Evolutionary conservation across 2,113 vertebrate genomes (phyloP).

Genomic region (Oryzias melastigma): DNA sequence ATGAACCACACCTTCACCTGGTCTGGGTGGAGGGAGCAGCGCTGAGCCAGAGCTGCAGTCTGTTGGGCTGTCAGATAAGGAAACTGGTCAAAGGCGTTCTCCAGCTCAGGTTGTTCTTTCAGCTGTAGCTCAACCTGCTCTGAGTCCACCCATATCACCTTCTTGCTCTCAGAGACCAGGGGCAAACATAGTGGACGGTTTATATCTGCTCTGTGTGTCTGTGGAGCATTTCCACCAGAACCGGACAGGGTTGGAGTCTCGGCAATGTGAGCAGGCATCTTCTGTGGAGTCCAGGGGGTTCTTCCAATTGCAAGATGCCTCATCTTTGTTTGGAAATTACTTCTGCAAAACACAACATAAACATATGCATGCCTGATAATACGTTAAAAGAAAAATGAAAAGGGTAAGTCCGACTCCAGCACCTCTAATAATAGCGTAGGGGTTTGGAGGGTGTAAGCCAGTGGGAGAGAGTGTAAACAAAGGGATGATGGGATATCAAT

Average conservation of each 20-base stretch:
- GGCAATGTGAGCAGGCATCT: accelerated
- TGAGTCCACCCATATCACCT: constrained; percentile 79
- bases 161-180: constrained; percentile 76
- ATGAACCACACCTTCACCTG: constrained; percentile 89
- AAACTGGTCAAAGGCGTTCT: constrained; percentile 83
- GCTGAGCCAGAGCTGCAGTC: constrained; percentile 73
- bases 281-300: background rate
- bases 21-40: constrained; percentile 80
- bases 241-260: background rate
- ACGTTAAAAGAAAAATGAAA: too few relatives aligned
- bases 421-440: too few relatives aligned
- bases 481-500: too few relatives aligned
- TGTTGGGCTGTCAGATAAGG: constrained; percentile 82
- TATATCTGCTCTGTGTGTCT: constrained; percentile 32
- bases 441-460: too few relatives aligned
- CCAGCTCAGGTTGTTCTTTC: constrained; percentile 74
- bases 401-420: too few relatives aligned
- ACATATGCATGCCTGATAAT: background rate
- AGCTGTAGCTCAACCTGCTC: constrained; percentile 66
- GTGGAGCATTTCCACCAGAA: too few relatives aligned
- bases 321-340: constrained; percentile 1
- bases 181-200: constrained; percentile 75
- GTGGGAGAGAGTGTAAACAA: too few relatives aligned
- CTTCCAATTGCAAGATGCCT: constrained; percentile 5
- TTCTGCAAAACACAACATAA: constrained; percentile 13